Base-by-base conservation (phyloP, 2,888 invertebrate species). In the Phortica magna region DNA sequence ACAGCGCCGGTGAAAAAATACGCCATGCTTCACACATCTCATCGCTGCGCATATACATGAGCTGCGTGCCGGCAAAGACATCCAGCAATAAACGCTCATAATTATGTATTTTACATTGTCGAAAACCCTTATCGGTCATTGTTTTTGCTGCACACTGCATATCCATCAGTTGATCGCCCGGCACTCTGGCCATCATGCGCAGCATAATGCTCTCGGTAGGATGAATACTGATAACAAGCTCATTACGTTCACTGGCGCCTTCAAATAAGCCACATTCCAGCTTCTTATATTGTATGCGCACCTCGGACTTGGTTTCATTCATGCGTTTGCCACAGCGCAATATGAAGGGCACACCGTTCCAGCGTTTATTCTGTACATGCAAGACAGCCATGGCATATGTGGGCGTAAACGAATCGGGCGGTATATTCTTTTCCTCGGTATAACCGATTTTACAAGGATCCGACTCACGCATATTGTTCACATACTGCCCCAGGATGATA, bases 21-120 rank as follows among this genome's bases (percentile, higher is more conserved):
- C 85, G 87, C 88, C 87, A 85, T 14, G 88, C 83, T 64, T 85
- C 85, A 61, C 80, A 81, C 64, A 85, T 84, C 41, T 85, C 85
- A 53, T 88, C 88, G 68, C 80, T 81, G 70, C 85, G 87, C 87
- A 87, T 88, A 42, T 85, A 85, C n/a, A 83, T 74, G 71, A 84
- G 79, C 73, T 88, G 85, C 17, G 82, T 78, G 67, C 85, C 88
- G 0, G 76, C 75, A 7, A 85, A 78, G 0, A 88, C 70, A 41
- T 85, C 85, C 6, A 88, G 68, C 53, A 85, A 31, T 4, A 80
- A 74, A 17, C 77, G 76, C 14, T 75, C 55, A 2, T 71, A 80
- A 14, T 76, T 80, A 12, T 31, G 14, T 0, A n/a, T 41, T 39
- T 39, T 65, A 14, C 7, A 65, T 12, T 39, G 65, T 5, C 14